Evolutionary conservation across 2,797 vertebrate genomes (phyloP).

Genomic region (Austrolebias charrua): DNA sequence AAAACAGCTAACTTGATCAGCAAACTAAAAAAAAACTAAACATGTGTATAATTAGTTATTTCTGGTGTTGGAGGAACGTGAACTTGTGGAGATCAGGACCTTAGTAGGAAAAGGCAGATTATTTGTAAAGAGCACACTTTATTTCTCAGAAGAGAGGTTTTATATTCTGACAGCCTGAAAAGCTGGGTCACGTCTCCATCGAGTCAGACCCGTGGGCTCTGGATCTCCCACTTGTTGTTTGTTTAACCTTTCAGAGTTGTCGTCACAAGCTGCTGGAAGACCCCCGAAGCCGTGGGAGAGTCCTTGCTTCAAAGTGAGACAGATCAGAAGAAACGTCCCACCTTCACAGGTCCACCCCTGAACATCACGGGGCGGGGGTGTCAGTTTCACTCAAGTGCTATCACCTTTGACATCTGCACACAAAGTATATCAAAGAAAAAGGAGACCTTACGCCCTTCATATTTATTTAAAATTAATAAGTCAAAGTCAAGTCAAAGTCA

Average conservation of each 20-base stretch:
- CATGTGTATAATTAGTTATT: too few relatives aligned
- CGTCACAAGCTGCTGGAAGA: constrained; percentile 11
- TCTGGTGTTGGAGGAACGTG: too few relatives aligned
- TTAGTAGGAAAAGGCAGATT: too few relatives aligned
- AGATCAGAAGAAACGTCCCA: constrained; percentile 24
- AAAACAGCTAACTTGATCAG: too few relatives aligned
- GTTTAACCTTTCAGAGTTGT: constrained; percentile 28
- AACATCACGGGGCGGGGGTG: constrained; percentile 13
- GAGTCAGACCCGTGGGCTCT: constrained; percentile 5
- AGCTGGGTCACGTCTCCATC: neutral
- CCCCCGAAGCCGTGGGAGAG: constrained; percentile 47
- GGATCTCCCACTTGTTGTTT: neutral
- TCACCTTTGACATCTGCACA: constrained; percentile 14
- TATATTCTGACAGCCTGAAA: neutral
- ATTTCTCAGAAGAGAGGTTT: neutral
- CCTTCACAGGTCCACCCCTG: constrained; percentile 34
- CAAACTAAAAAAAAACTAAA: too few relatives aligned
- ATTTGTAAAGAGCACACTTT: too few relatives aligned
- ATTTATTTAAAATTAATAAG: neutral
- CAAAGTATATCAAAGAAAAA: neutral
- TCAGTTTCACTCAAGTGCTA: constrained; percentile 46
- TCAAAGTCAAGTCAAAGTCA: too few relatives aligned
- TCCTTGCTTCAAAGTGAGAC: constrained; percentile 1
- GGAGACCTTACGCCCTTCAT: neutral
- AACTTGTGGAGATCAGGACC: too few relatives aligned